Evolutionary conservation across 2,113 vertebrate genomes (phyloP).

Genomic region (Salvelinus namaycush): DNA sequence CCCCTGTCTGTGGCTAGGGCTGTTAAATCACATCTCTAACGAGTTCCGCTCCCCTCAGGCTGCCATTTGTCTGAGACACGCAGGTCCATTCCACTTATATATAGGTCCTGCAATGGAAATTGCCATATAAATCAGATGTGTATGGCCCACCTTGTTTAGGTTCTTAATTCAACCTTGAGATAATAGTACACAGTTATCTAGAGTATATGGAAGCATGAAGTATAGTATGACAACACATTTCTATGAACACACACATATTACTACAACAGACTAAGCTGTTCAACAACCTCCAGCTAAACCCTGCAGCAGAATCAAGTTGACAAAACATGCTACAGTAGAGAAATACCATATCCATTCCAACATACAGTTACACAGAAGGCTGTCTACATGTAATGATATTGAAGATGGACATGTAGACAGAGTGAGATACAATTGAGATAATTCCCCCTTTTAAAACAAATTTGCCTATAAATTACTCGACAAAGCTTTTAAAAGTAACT

Average conservation of each 20-base stretch:
- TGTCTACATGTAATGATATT: not conserved
- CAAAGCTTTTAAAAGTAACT: conserved; percentile 39
- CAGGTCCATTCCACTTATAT: conserved; percentile 25
- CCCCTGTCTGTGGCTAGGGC: conserved; percentile 1
- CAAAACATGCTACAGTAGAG: not conserved
- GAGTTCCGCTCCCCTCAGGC: conserved; percentile 25
- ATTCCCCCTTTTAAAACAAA: conserved; percentile 3
- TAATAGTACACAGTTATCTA: not conserved
- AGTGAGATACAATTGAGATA: not conserved
- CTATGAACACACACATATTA: too few relatives aligned
- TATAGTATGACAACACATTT: not conserved
- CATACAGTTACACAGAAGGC: not conserved
- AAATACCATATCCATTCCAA: not conserved
- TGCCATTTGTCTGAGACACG: conserved; percentile 32
- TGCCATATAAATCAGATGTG: conserved; percentile 7
- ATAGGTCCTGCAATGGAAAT: conserved; percentile 14
- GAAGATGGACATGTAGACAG: not conserved
- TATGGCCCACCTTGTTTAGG: conserved; percentile 8
- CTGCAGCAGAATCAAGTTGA: not conserved
- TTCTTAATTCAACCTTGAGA: conserved; percentile 12
- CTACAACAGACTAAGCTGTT: not conserved
- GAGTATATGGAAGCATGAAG: not conserved
- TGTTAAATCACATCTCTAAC: conserved; percentile 41
- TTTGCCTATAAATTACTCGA: conserved; percentile 30
- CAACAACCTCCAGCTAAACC: not conserved